Base-by-base conservation (phyloP, 1,140 invertebrate genomes). In the Heterodera carotae region DNA sequence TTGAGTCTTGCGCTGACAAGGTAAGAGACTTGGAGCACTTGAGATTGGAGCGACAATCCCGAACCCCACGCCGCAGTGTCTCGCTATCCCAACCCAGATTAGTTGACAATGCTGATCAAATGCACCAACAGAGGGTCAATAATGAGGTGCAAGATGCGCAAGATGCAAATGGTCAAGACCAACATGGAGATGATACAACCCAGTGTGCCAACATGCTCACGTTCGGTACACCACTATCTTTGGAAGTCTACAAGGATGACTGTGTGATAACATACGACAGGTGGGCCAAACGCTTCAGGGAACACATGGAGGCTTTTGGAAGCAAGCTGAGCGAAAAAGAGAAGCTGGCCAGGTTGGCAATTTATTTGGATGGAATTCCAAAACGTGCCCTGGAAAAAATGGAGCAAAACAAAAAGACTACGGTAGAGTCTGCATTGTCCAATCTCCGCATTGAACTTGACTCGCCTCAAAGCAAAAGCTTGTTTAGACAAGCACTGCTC, bases 231-330 rank as follows among this genome's bases (percentile, higher is more conserved):
- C 39, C 53, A 12, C n/a, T 29, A 0, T 12, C 68, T 0, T 12
- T 69, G 4, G 68, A 69, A 53, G 31, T 69, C 39, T 69, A 31
- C 53, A 48, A n/a, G 10, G 68, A 69, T 36, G 68, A 69, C 12
- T 48, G 53, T 15, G 29, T 69, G n/a, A 12, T 34, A 5, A 27
- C 68, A 6, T 22, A 48, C 1, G 33, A 69, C 33, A 33, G 25
- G 29, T 69, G 33, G 67, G 43, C 34, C 43, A 69, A 69, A 31
- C 34, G 27, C 7, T 69, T 69, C 33, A 12, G 25, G 29, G 68
- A 69, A 69, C 25, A 31, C 39, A 69, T 69, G 27, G 31, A 69
- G 0, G 29, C 53, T 2, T 34, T 27, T 18, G 33, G 68, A 0
- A 25, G n/a, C 6, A 39, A 34, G 29, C 15, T 69, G 1, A 12